Evolutionary conservation across 2,888 invertebrate genomes (phyloP), one percentile per base, ranked within the genome.

Genomic region (Anoncus sp.): DNA sequence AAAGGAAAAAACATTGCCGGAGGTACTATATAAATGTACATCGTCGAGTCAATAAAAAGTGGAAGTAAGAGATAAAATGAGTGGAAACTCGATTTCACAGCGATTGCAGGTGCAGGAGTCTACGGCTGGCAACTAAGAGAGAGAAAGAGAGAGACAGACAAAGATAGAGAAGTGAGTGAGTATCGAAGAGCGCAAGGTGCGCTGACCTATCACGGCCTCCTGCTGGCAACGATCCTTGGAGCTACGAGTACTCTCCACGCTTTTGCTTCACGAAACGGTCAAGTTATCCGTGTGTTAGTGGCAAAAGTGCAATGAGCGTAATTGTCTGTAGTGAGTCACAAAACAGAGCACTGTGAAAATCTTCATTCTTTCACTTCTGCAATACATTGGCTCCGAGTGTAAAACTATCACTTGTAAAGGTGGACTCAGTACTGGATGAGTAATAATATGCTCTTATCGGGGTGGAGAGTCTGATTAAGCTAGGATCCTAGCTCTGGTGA

Each of bases 161-260:
- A 62, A 60, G 73, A 49, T 5, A 55, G 67, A 60, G 75, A 55
- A n/a, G 71, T 38, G 49, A 6, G 60, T 16, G 55, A 63, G 65
- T 70, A 74, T 82, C 78, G 82, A 81, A 63, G 65, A 45, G 79
- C 79, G 84, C 84, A 86, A 86, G 86, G 85, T 86, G 86, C 86
- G 86, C 82, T 85, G 87, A 87, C 86, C 87, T 83, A 85, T 81
- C 85, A 70, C 82, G 77, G 86, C 71, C 79, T 79, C 77, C 77
- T 76, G 77, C 75, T n/a, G n/a, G n/a, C 82, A 84, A 84, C 82
- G 77, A 81, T 83, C 83, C 75, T 75, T 55, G 35, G 75, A 66
- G 74, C 81, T 82, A 82, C 76, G 77, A 75, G 55, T 55, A 79
- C 77, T 77, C 49, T 75, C 18, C 53, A 10, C 14, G 18, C n/a